phyloP scores from a whole-genome alignment of 1,140 invertebrate species.

The Trigoniulus corallinus region DNA sequence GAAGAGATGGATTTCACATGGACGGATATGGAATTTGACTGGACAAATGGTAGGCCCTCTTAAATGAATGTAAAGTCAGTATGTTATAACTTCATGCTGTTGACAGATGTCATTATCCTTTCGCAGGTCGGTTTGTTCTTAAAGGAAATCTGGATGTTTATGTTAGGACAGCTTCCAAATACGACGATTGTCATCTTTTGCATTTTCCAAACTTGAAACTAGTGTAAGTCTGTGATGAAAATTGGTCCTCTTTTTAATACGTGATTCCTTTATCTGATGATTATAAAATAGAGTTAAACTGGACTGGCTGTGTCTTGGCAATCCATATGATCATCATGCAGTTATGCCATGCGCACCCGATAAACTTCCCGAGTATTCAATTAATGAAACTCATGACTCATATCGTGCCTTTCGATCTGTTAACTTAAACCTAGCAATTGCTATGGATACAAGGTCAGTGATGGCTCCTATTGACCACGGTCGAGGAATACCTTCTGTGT shows the following conservation, averaged over 20 bases:
- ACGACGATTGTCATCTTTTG: constrained; percentile 86
- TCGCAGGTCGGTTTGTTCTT: constrained; percentile 58
- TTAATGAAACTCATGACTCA: constrained; percentile 67
- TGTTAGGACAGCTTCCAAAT: constrained; percentile 91
- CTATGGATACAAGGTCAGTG: constrained; percentile 64
- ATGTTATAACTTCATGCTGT: neutral
- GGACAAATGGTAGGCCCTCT: constrained; percentile 66
- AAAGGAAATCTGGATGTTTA: constrained; percentile 73
- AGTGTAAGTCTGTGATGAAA: constrained; percentile 24
- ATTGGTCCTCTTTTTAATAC: no score
- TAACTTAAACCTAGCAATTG: constrained; percentile 72
- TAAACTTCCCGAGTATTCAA: constrained; percentile 91
- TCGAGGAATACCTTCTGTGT: constrained; percentile 43
- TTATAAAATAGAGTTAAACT: constrained; percentile 55
- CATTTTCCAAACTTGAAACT: constrained; percentile 78
- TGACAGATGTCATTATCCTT: constrained; percentile 4
- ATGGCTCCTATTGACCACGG: constrained; percentile 25
- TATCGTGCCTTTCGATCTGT: constrained; percentile 78
- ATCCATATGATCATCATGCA: constrained; percentile 90
- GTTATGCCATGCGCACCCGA: constrained; percentile 92
- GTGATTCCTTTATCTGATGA: no score
- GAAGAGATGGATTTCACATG: constrained; percentile 97
- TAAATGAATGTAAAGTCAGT: constrained; percentile 3
- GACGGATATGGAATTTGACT: constrained; percentile 78
- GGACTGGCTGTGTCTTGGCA: constrained; percentile 77